These are phyloP conservation scores for Echinometra lucunter DNA, from an alignment of 53 echinoderm and acorn worm species.

Conservation along the genomic window DNA sequence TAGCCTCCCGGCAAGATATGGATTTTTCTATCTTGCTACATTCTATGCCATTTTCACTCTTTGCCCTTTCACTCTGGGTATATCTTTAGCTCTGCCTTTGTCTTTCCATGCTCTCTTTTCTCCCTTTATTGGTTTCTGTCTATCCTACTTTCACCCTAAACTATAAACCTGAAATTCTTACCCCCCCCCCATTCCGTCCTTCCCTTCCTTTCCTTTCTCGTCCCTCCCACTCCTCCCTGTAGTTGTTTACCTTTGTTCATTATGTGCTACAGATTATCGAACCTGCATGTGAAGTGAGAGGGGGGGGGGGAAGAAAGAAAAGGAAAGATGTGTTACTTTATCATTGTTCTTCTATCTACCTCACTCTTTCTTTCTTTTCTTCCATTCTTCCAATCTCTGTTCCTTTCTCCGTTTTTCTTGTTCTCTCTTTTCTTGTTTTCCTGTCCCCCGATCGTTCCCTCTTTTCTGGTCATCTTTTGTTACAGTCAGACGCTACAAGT, in stretches of 20 bases:
- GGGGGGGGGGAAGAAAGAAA: no score
- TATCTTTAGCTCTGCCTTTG: not conserved
- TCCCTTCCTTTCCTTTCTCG: no score
- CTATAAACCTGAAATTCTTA: no score
- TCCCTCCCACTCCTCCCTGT: no score
- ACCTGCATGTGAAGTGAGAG: no score
- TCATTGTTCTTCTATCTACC: no score
- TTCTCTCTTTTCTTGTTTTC: not conserved
- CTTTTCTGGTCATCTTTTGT: not conserved
- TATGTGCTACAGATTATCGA: no score
- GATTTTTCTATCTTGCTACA: not conserved
- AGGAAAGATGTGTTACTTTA: no score
- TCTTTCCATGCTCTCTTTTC: not conserved
- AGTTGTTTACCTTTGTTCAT: no score
- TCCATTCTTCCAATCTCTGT: not conserved
- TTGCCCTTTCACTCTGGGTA: not conserved
- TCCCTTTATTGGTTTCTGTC: not conserved
- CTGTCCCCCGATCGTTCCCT: not conserved
- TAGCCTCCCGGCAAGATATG: not conserved
- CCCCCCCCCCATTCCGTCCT: no score
- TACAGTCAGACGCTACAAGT: not conserved
- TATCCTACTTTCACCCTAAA: not conserved
- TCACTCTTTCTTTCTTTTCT: not conserved
- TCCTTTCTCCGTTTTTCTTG: no score
- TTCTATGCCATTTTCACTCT: not conserved